phyloP scores from a whole-genome alignment of 2,888 invertebrate genomes.

The Chrysina gloriosa region DNA sequence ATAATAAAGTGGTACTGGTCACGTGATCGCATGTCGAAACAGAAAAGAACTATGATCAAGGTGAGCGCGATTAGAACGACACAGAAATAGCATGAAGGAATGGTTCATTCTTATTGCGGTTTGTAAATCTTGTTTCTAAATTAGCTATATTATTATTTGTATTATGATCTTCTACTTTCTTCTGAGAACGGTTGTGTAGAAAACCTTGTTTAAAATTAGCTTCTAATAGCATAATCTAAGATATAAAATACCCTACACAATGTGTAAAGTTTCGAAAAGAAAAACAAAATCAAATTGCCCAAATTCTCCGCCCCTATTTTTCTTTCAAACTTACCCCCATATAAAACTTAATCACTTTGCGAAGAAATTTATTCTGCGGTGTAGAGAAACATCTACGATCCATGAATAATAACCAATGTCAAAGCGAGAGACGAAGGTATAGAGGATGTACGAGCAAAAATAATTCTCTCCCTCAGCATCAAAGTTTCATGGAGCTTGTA shows the following conservation, averaged over 20 bases:
- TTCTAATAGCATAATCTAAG: too few species aligned
- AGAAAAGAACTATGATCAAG: not conserved
- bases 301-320: too few species aligned
- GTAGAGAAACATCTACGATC: not conserved
- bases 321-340: too few species aligned
- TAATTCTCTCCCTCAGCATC: not conserved
- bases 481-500: constrained; percentile 27
- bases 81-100: too few species aligned
- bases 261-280: not conserved
- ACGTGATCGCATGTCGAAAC: constrained; percentile 13
- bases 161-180: too few species aligned
- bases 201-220: too few species aligned
- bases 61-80: not conserved
- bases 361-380: too few species aligned
- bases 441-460: constrained; percentile 10
- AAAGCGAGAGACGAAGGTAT: not conserved
- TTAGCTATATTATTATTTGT: too few species aligned
- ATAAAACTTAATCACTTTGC: not conserved
- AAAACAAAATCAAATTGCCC: too few species aligned
- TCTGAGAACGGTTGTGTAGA: too few species aligned
- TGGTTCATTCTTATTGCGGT: too few species aligned
- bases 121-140: too few species aligned
- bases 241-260: not conserved
- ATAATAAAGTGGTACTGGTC: not conserved
- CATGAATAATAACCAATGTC: not conserved